Percentiles rank a stretch among this genome's conserved stretches.
Conservation (phyloP, 2,113 vertebrate species). For the Accipiter cooperii region DNA sequence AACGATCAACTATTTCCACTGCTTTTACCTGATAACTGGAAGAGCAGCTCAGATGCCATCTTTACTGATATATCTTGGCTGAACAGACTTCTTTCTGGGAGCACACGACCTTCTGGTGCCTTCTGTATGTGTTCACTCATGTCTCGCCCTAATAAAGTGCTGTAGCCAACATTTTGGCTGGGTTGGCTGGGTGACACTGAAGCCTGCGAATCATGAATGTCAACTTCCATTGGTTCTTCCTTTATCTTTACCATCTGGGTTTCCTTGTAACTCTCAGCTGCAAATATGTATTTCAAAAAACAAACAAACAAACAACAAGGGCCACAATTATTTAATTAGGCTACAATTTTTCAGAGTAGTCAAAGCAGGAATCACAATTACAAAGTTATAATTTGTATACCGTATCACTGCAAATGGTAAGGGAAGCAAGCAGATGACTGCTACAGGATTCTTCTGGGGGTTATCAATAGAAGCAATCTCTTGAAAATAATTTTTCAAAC, state of each 20-base stretch:
- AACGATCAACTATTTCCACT: background rate
- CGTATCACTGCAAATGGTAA: background rate
- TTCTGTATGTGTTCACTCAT: slow-evolving; percentile 83
- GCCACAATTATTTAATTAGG: slow-evolving; percentile 29
- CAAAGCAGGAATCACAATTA: background rate
- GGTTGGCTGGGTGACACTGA: slow-evolving; percentile 77
- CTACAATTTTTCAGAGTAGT: slow-evolving; percentile 4
- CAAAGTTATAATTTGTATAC: background rate
- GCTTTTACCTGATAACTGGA: slow-evolving; percentile 91
- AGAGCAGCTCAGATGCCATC: slow-evolving; percentile 98
- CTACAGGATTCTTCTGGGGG: background rate
- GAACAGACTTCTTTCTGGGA: slow-evolving; percentile 93
- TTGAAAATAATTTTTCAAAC: slow-evolving; percentile 12
- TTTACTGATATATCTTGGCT: slow-evolving; percentile 99
- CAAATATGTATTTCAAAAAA: slow-evolving; percentile 1
- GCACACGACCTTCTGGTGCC: slow-evolving; percentile 82
- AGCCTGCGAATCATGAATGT: slow-evolving; percentile 79
- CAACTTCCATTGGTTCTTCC: slow-evolving; percentile 97
- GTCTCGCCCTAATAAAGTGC: slow-evolving; percentile 90
- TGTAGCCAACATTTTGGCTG: slow-evolving; percentile 81
- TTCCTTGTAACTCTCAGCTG: slow-evolving; percentile 94
- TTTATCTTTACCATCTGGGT: slow-evolving; percentile 85
- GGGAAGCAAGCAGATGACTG: slow-evolving; percentile 4
- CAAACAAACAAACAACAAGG: background rate
- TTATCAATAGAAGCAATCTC: slow-evolving; percentile 10